Evolutionary conservation across 2,797 vertebrate genomes (phyloP).

Genomic region (Gymnocypris eckloni): DNA sequence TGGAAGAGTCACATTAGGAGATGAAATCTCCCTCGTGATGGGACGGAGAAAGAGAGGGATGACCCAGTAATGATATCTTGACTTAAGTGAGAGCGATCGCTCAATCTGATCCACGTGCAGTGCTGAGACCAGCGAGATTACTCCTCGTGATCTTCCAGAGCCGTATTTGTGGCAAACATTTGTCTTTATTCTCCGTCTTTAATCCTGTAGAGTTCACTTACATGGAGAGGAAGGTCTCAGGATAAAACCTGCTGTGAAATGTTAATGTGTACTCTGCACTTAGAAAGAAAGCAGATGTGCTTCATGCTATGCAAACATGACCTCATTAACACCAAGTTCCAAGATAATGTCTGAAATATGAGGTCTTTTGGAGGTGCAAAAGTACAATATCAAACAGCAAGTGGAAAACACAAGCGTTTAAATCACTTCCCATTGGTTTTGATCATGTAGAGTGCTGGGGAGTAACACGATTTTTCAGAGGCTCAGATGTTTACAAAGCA

Average conservation of each 20-base stretch:
- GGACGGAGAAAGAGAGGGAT: conserved; percentile 25
- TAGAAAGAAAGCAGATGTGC: conserved; percentile 14
- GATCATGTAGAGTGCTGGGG: neutral
- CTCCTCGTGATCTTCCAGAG: conserved; percentile 45
- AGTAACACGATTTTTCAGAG: neutral
- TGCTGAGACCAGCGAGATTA: conserved; percentile 34
- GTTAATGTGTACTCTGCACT: conserved; percentile 18
- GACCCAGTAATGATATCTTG: conserved; percentile 38
- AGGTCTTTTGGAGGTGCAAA: neutral
- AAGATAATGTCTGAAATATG: conserved; percentile 8
- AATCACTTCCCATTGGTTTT: neutral
- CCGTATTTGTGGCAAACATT: conserved; percentile 42
- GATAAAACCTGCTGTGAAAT: conserved; percentile 18
- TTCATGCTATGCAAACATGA: conserved; percentile 36
- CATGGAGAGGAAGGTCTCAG: neutral
- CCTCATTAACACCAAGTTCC: neutral
- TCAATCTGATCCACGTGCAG: neutral
- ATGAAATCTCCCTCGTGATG: conserved; percentile 45
- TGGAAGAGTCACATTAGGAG: conserved; percentile 45
- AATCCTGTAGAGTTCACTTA: conserved; percentile 30
- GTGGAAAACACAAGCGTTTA: neutral
- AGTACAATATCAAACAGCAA: neutral
- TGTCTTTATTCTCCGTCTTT: conserved; percentile 43
- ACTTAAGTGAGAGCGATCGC: conserved; percentile 53
- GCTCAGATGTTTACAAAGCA: neutral